A percentile compares a stretch with the other conserved stretches of the same genome.
These are phyloP conservation scores for Edolisoma coerulescens DNA, from an alignment of 2,113 vertebrate species.

Conservation along the genomic window DNA sequence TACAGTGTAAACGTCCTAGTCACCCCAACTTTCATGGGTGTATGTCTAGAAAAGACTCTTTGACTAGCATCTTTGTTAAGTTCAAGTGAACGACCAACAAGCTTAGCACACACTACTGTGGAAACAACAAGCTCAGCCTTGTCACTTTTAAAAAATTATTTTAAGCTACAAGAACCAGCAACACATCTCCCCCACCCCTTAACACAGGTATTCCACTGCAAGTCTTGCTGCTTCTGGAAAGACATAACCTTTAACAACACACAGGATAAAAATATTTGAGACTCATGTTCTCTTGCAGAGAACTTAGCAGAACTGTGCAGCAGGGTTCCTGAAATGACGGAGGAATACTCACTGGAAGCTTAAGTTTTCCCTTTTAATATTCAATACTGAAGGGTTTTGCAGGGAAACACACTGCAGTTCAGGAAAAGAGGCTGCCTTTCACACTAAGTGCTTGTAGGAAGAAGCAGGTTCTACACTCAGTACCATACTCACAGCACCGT, in stretches of 20 bases:
- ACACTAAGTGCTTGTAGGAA: not conserved
- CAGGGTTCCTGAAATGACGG: not conserved
- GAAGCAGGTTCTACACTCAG: not conserved
- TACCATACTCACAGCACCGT: not conserved
- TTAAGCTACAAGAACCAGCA: not conserved
- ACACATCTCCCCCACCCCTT: not conserved
- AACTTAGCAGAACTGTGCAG: not conserved
- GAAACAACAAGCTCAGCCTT: not conserved
- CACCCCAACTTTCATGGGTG: not conserved
- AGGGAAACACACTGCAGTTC: not conserved
- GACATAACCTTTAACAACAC: not conserved
- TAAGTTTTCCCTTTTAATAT: not conserved
- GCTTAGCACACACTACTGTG: not conserved
- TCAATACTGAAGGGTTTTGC: not conserved
- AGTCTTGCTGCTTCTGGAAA: not conserved
- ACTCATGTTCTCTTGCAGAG: not conserved
- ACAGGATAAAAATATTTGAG: not conserved
- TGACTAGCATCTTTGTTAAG: not conserved
- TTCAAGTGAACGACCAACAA: rapidly evolving
- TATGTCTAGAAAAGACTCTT: not conserved
- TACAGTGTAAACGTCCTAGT: rapidly evolving
- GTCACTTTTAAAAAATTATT: not conserved
- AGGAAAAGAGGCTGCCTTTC: not conserved
- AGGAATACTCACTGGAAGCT: not conserved
- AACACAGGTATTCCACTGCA: not conserved